Percentiles rank a stretch among this genome's conserved stretches.
Evolutionary conservation across 2,113 vertebrate species (phyloP).

Genomic region (Eidolon helvum): DNA sequence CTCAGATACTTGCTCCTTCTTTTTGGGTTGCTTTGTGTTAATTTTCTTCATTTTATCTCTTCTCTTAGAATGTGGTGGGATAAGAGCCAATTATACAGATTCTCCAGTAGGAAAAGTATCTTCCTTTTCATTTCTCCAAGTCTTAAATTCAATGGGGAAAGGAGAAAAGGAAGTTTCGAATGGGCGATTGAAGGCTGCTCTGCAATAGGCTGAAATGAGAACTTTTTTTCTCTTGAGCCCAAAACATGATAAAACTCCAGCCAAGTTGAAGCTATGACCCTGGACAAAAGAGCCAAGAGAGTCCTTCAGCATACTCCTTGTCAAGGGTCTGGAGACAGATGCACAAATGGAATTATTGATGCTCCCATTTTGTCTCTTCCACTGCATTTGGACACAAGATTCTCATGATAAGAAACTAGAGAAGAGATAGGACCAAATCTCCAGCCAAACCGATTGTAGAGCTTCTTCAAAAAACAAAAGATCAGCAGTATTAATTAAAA

Average conservation of each 20-base stretch:
- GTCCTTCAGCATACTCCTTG: neutral
- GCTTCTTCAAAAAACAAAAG: neutral
- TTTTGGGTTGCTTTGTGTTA: neutral
- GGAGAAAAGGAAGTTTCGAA: neutral
- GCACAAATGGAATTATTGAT: neutral
- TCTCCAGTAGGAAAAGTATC: neutral
- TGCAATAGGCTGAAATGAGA: neutral
- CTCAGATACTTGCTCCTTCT: neutral
- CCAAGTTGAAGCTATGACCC: neutral
- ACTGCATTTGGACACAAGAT: neutral
- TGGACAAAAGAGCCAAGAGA: neutral
- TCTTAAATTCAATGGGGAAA: neutral
- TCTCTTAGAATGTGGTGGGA: neutral
- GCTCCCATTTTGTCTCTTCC: neutral
- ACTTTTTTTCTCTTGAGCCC: neutral
- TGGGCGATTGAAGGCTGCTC: neutral
- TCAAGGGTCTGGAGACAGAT: neutral
- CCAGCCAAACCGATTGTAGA: neutral
- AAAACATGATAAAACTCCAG: neutral
- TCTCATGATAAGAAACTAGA: neutral
- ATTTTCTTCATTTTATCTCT: neutral
- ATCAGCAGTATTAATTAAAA: neutral
- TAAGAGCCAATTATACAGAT: neutral
- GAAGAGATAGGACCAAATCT: neutral
- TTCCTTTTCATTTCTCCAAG: neutral